Evolutionary conservation across 2,113 vertebrate species (phyloP).

Genomic region (Ornithorhynchus anatinus): DNA sequence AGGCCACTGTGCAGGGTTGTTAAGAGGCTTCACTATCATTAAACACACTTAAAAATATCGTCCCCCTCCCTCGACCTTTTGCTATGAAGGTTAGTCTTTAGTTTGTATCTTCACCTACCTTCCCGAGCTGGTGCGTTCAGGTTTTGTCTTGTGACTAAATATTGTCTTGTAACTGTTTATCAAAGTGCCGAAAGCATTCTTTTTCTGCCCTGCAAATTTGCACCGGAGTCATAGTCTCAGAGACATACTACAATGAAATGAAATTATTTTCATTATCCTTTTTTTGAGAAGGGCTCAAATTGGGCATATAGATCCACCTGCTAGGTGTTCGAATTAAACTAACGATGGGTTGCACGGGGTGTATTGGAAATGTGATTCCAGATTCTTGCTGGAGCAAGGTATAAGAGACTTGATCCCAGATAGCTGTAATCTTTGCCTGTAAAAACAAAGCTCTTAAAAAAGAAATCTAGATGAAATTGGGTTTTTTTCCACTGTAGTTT

Average conservation of each 20-base stretch:
- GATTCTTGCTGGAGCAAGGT: constrained; percentile 1
- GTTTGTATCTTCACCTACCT: no score
- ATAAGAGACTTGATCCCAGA: background rate
- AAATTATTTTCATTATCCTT: background rate
- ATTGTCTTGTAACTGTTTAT: background rate
- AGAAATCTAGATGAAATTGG: background rate
- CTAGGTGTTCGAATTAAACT: background rate
- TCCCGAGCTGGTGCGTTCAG: background rate
- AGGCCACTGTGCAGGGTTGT: no score
- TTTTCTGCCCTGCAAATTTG: background rate
- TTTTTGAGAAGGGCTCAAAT: background rate
- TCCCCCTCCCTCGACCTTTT: no score
- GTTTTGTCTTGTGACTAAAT: background rate
- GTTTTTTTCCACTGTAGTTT: constrained; percentile 6
- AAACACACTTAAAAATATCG: no score
- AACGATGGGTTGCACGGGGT: background rate
- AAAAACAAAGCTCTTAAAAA: background rate
- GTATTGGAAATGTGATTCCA: rapidly evolving
- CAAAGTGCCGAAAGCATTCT: rapidly evolving
- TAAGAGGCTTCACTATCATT: no score
- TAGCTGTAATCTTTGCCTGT: constrained; percentile 20
- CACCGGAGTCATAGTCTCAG: background rate
- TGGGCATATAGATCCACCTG: background rate
- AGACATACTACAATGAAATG: background rate
- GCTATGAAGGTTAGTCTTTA: no score